Conservation (phyloP, 2,888 invertebrate genomes). For the Hirtodrosophila confusa region DNA sequence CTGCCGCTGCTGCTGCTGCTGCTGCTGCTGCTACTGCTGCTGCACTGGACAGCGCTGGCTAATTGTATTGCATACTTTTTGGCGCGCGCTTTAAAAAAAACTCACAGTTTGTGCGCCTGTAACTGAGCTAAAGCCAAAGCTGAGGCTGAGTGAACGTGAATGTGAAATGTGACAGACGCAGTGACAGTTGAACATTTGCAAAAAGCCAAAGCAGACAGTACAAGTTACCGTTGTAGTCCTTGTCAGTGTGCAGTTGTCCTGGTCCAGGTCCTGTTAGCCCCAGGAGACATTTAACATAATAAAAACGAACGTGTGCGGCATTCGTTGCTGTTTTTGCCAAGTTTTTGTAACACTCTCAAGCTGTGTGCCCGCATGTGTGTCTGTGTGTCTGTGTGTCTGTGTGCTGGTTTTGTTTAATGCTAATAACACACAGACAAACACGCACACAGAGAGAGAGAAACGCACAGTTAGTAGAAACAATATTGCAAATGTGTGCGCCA, state of each 20-base stretch:
- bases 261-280: conserved; percentile 54
- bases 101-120: conserved; percentile 2
- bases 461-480: conserved; percentile 60
- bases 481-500: conserved; percentile 72
- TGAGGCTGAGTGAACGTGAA: conserved; percentile 59
- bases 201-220: conserved; percentile 43
- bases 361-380: conserved; percentile 29
- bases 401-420: conserved; percentile 65
- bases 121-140: conserved; percentile 16
- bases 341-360: conserved; percentile 37
- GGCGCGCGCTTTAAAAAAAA: conserved; percentile 62
- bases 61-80: conserved; percentile 67
- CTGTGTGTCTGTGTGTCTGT: conserved; percentile 25
- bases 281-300: conserved; percentile 81
- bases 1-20: conserved; percentile 1
- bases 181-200: conserved; percentile 73
- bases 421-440: conserved; percentile 63
- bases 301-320: conserved; percentile 77
- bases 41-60: conserved; percentile 7
- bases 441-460: conserved; percentile 16
- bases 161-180: conserved; percentile 73
- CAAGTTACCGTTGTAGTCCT: conserved; percentile 37
- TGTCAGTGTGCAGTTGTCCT: conserved; percentile 26
- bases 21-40: neutral
- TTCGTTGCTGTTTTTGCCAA: conserved; percentile 62